Evolutionary conservation across 2,113 vertebrate species (phyloP).

Genomic region (Crotophaga sulcirostris): DNA sequence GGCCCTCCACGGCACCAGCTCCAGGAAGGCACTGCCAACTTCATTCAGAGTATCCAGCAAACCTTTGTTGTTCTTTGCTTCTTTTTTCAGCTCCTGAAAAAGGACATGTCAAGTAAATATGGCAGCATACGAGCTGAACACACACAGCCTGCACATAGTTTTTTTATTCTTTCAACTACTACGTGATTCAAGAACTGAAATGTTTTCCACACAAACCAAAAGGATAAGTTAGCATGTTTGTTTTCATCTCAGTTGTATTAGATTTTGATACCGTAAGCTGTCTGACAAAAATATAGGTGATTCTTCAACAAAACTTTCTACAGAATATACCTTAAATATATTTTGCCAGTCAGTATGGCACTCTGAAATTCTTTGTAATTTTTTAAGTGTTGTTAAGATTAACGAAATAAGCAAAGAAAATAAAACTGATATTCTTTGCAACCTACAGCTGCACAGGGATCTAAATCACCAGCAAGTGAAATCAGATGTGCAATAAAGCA

Average conservation of each 20-base stretch:
- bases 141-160: not conserved
- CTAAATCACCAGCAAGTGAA: not conserved
- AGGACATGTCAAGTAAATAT: slow-evolving; percentile 16
- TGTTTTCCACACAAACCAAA: not conserved
- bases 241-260: not conserved
- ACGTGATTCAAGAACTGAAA: not conserved
- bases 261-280: not conserved
- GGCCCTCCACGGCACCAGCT: slow-evolving; percentile 93
- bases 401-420: not conserved
- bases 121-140: not conserved
- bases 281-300: not conserved
- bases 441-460: not conserved
- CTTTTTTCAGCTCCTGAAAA: slow-evolving; percentile 85
- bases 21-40: slow-evolving; percentile 87
- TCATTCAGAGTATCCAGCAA: slow-evolving; percentile 90
- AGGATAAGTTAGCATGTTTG: not conserved
- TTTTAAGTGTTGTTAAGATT: not conserved
- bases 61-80: slow-evolving; percentile 83
- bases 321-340: not conserved
- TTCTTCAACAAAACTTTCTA: not conserved
- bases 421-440: not conserved
- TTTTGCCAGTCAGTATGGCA: not conserved
- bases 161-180: not conserved
- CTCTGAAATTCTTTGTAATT: not conserved
- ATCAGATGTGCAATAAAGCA: not conserved